phyloP scores from a whole-genome alignment of 2,113 vertebrate species.

The Ariopsis seemanni region DNA sequence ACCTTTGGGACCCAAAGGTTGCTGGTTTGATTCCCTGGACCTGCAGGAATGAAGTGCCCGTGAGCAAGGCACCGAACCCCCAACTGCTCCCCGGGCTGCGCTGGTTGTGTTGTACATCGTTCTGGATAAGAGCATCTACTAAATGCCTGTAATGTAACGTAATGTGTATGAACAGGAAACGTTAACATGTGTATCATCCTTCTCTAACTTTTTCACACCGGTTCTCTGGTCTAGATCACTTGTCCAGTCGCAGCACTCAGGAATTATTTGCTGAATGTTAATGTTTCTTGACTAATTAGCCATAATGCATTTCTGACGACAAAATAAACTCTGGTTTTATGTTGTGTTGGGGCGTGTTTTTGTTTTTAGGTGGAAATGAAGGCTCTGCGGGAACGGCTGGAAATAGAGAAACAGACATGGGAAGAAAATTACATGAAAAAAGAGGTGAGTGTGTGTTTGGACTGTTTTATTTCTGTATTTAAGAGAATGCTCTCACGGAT shows the following conservation, averaged over 20 bases:
- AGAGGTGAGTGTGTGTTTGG: slow-evolving; percentile 73
- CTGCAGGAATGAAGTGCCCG: no score
- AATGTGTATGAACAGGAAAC: no score
- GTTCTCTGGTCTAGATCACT: neutral
- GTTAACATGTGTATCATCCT: no score
- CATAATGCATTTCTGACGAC: neutral
- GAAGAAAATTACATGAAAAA: slow-evolving; percentile 86
- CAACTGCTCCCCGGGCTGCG: no score
- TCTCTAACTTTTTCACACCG: neutral
- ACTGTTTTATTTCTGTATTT: neutral
- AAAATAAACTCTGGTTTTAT: neutral
- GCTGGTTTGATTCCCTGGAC: no score
- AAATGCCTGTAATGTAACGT: no score
- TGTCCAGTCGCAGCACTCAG: neutral
- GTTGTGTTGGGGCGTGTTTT: slow-evolving; percentile 10
- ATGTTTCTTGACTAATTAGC: neutral
- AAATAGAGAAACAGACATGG: slow-evolving; percentile 87
- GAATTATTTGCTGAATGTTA: neutral
- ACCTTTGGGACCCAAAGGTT: no score
- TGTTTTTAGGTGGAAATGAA: slow-evolving; percentile 75
- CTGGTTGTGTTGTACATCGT: no score
- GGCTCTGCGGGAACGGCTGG: slow-evolving; percentile 79
- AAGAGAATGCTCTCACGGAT: neutral
- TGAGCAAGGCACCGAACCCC: no score
- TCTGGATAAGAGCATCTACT: no score